Evolutionary conservation across 2,888 invertebrate genomes (phyloP), one percentile per base, ranked within the genome.

Genomic region (Zygothrica quintamaculata): DNA sequence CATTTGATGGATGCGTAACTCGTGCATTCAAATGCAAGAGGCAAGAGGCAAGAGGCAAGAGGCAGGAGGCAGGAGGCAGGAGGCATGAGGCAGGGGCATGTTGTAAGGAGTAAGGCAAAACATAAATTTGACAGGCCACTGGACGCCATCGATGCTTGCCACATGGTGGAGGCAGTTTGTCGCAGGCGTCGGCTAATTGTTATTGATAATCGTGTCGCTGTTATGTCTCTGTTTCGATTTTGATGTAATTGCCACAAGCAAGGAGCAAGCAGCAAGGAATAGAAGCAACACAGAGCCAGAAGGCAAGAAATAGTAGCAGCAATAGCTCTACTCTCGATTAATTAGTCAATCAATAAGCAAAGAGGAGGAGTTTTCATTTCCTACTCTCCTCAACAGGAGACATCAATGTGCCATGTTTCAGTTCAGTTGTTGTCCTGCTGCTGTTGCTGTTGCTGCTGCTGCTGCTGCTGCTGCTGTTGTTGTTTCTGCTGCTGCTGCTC

Each of bases 1-100:
- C 87, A 86, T 82, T 82, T 84, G 87, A 86, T 87, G 85, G 85
- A 87, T 82, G 87, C 84, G 85, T 84, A 82, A 77, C 82, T 84
- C 71, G 73, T 84, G 85, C 85, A 82, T 82, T 82, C 80, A 84
- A 84, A 85, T 85, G 76, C 60, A 53, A 31, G 29, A 40, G 34
- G 15, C 44, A 40, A 9, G 37, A 15, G 39, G 3, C 31, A 37
- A 40, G 25, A 47, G 40, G 46, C 33, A 25, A 12, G 34, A 44
- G 39, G 46, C 22, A 9, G 11, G 8, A 13, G 9, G 13, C 11
- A 33, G 13, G 18, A 33, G 31, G 6, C 22, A 13, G 37, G 13
- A 16, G 13, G 29, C 3, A 9, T 34, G 9, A 4, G n/a, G 50
- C 31, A 40, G 50, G 25, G 46, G 53, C 34, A n/a, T n/a, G n/a